phyloP scores from a whole-genome alignment of 2,113 vertebrate species.

The Paradoxurus hermaphroditus region DNA sequence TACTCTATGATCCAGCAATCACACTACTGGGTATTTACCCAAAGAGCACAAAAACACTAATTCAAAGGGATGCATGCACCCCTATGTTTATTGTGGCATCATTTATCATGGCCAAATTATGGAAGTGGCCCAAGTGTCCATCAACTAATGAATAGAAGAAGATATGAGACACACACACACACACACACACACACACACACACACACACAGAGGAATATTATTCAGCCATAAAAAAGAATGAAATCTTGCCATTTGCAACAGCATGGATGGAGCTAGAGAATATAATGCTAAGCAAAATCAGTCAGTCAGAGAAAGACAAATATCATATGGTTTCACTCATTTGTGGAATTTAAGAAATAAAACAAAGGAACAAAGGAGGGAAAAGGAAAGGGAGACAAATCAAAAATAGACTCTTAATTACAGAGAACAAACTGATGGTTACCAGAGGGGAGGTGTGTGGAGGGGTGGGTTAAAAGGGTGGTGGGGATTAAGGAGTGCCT shows the following conservation, averaged over 20 bases:
- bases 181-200: too few species aligned
- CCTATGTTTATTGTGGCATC: neutral
- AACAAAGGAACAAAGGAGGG: neutral
- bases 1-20: neutral
- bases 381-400: neutral
- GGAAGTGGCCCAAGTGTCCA: neutral
- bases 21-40: neutral
- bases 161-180: neutral
- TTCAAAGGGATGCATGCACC: neutral
- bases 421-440: neutral
- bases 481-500: neutral
- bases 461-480: neutral
- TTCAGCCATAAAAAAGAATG: neutral
- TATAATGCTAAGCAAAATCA: neutral
- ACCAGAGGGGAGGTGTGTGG: neutral
- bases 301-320: neutral
- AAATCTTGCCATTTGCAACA: neutral
- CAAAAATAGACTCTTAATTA: neutral
- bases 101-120: neutral
- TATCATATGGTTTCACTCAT: neutral
- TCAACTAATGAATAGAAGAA: neutral
- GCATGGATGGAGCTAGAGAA: neutral
- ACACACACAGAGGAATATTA: neutral
- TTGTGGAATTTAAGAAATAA: neutral
- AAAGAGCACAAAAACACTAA: neutral